A percentile compares a stretch with the other conserved stretches of the same genome.
Conservation (phyloP, 1,140 invertebrate species). For the Pachypeltis micranthus region DNA sequence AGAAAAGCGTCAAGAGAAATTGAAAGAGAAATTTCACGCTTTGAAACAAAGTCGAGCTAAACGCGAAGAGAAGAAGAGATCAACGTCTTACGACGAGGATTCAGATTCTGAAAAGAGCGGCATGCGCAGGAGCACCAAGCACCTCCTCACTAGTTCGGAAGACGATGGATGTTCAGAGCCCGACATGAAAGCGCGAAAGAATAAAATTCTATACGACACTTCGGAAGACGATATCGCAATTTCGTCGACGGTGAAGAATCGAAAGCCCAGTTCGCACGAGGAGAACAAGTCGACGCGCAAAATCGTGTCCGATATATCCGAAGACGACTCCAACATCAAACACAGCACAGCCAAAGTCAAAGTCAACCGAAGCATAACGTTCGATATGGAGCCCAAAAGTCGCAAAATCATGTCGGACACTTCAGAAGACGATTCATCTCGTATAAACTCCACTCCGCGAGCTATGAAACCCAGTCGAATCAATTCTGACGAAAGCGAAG, state of each 20-base stretch:
- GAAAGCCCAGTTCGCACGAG: slow-evolving; percentile 42
- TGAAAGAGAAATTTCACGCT: slow-evolving; percentile 80
- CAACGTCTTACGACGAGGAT: slow-evolving; percentile 73
- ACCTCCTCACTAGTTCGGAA: slow-evolving; percentile 28
- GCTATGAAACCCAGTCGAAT: slow-evolving; percentile 39
- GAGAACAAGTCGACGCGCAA: slow-evolving; percentile 18
- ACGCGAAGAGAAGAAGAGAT: slow-evolving; percentile 72
- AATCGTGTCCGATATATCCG: slow-evolving; percentile 47
- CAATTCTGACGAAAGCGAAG: slow-evolving; percentile 46
- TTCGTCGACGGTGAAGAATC: slow-evolving; percentile 40
- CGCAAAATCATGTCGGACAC: slow-evolving; percentile 43
- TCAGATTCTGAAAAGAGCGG: slow-evolving; percentile 43
- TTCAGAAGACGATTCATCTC: slow-evolving; percentile 39
- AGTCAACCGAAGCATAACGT: slow-evolving; percentile 41
- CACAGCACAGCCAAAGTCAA: slow-evolving; percentile 32
- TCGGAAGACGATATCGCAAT: slow-evolving; percentile 40
- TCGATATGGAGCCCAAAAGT: slow-evolving; percentile 38
- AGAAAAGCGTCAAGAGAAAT: slow-evolving; percentile 71
- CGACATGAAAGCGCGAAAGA: slow-evolving; percentile 22
- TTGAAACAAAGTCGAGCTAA: slow-evolving; percentile 75
- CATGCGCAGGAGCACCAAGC: slow-evolving; percentile 23
- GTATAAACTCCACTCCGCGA: slow-evolving; percentile 34
- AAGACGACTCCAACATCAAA: slow-evolving; percentile 35
- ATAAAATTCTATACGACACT: slow-evolving; percentile 43
- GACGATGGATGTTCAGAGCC: slow-evolving; percentile 28